These are phyloP conservation scores for Desmodus rotundus DNA, from an alignment of 2,113 vertebrate species.

Conservation along the genomic window DNA sequence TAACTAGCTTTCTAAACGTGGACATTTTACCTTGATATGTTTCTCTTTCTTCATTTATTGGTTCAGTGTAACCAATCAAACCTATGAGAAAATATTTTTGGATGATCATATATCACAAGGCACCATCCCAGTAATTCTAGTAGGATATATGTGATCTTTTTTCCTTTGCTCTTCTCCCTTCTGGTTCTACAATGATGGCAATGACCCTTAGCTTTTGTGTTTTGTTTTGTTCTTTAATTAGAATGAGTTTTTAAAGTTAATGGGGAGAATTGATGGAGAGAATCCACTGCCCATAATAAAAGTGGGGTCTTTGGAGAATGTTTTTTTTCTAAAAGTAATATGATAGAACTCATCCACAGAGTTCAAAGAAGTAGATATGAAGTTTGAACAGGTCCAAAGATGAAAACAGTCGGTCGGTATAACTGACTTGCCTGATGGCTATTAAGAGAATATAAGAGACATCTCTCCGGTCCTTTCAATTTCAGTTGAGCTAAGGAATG, in stretches of 20 bases:
- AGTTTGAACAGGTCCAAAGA: not conserved
- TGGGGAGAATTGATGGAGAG: not conserved
- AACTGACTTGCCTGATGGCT: not conserved
- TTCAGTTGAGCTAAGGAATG: not conserved
- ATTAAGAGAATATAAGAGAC: not conserved
- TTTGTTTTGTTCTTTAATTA: not conserved
- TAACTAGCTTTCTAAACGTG: not conserved
- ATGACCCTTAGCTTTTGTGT: not conserved
- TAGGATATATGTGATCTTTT: not conserved
- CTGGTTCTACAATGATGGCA: not conserved
- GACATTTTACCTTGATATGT: not conserved
- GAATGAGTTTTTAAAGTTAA: not conserved
- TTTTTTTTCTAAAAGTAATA: slow-evolving; percentile 9
- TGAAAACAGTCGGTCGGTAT: not conserved
- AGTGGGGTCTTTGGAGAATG: not conserved
- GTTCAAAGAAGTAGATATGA: not conserved
- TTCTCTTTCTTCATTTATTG: not conserved
- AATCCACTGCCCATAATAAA: not conserved
- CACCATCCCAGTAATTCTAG: not conserved
- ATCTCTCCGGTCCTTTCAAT: not conserved
- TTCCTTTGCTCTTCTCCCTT: not conserved
- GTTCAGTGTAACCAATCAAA: not conserved
- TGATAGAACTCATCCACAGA: not conserved
- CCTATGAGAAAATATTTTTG: not conserved
- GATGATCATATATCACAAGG: not conserved